Evolutionary conservation across 2,797 vertebrate species (phyloP), one percentile per base, ranked within the genome.

Genomic region (Xerus rutilus): DNA sequence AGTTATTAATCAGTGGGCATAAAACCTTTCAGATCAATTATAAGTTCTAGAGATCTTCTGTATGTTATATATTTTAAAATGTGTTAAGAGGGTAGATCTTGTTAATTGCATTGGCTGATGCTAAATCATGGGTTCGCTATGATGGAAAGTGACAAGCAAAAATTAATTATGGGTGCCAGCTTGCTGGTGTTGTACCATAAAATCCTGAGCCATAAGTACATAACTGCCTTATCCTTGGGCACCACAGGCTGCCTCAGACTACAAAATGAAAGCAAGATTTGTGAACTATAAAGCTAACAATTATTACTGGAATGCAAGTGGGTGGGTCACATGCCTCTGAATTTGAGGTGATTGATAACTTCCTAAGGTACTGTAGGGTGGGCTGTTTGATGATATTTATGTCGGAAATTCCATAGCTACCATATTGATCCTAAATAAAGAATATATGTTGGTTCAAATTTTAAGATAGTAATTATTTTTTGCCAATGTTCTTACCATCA

Each of bases 391-490:
- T 77, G 52, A 82, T 35, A 7, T 78, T 57, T 70, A 43, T 25
- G 9, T 28, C 64, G 32, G 32, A 83, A 90, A 21, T 54, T 18
- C 59, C 54, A 89, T 5, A 8, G 59, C 45, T 94, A 65, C 49
- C 74, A 82, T 7, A 73, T 77, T 67, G 83, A 83, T 76, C 87
- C 39, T 54, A 92, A 95, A 73, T 69, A 88, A 11, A n/a, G 43
- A 84, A 52, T 5, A 82, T 20, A 7, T 21, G 30, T 77, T 81
- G n/a, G 52, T 23, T 69, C 64, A 64, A 25, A 86, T 57, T 93
- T 86, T 95, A 74, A 86, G 49, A 79, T 1, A 47, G 35, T 20
- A 28, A 83, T 35, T 67, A 25, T 8, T 76, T 87, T 92, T 70
- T 21, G 7, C 7, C 7, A 57, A 21, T 89, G 76, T n/a, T 47